Conservation (phyloP, 2,113 vertebrate genomes). For the Oreochromis niloticus region DNA sequence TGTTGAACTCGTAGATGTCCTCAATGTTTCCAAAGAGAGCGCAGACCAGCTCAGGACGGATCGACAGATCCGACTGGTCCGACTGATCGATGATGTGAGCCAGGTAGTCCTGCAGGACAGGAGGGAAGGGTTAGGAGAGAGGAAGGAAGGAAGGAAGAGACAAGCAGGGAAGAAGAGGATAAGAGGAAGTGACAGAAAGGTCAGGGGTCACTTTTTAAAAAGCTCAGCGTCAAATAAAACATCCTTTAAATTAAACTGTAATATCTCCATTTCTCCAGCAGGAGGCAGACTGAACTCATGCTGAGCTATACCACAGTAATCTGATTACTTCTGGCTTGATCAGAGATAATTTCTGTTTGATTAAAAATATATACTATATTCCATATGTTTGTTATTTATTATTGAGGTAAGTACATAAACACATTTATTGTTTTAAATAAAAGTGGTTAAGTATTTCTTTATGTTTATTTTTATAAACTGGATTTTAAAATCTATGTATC, state of each 20-base stretch:
- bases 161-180: neutral
- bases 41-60: conserved; percentile 79
- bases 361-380: neutral
- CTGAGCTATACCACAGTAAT: neutral
- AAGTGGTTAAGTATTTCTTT: neutral
- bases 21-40: conserved; percentile 87
- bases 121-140: neutral
- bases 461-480: neutral
- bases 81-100: conserved; percentile 86
- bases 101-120: conserved; percentile 81
- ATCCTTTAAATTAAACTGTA: neutral
- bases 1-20: conserved; percentile 91
- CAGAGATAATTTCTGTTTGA: neutral
- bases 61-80: conserved; percentile 71
- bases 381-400: neutral
- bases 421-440: neutral
- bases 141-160: neutral
- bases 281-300: neutral
- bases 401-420: neutral
- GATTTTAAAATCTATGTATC: neutral
- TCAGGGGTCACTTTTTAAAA: neutral
- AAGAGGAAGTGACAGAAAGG: neutral
- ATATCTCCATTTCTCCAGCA: neutral
- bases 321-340: neutral
- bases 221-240: neutral